These are phyloP conservation scores for Oedothorax gibbosus DNA, from an alignment of 1,140 invertebrate genomes.

Conservation along the genomic window DNA sequence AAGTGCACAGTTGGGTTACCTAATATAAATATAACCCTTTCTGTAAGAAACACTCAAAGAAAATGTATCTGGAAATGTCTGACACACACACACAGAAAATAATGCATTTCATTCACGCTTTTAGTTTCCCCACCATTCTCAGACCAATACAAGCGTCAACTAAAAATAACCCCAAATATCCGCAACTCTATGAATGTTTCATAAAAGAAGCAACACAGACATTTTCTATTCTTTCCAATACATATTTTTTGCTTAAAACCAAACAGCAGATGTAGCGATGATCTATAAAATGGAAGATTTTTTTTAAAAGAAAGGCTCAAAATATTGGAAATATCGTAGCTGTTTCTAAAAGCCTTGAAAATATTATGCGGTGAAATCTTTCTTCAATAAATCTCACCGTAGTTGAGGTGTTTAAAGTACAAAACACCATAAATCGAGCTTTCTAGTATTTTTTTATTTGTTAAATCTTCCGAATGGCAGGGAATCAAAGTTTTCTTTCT, in stretches of 20 bases:
- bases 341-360: neutral
- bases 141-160: too few species aligned
- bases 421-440: conserved; percentile 36
- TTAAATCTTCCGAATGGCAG: too few species aligned
- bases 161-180: neutral
- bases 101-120: too few species aligned
- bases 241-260: neutral
- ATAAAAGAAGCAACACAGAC: conserved; percentile 18
- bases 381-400: conserved; percentile 32
- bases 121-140: too few species aligned
- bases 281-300: conserved; percentile 33
- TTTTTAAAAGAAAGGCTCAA: conserved; percentile 1
- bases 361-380: conserved; percentile 19
- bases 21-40: too few species aligned
- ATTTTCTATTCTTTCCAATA: conserved; percentile 1
- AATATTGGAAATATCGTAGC: conserved; percentile 22
- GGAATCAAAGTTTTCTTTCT: too few species aligned
- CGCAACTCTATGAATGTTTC: conserved; percentile 23
- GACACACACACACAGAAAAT: too few species aligned
- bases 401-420: neutral
- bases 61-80: too few species aligned
- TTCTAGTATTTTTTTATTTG: conserved; percentile 25
- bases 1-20: too few species aligned
- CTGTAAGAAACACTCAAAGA: too few species aligned
- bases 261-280: conserved; percentile 29